Percentiles rank a stretch among this genome's conserved stretches.
Conservation (phyloP, 2,797 vertebrate species). For the Triplophysa bombifrons region DNA sequence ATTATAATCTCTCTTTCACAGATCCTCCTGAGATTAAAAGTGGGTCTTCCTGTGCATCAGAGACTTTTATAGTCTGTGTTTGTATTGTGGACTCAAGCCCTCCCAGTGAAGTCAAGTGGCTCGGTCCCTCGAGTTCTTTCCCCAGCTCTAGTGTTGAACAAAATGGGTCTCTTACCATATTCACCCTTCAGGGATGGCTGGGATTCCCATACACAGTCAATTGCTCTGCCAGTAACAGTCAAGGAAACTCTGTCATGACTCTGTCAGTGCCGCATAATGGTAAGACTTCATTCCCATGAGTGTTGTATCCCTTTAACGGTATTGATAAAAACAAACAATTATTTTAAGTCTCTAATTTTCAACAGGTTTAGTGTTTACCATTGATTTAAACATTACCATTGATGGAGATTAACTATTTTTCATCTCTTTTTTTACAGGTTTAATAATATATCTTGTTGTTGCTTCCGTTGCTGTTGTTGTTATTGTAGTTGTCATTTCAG, state of each 20-base stretch:
- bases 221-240: conserved; percentile 69
- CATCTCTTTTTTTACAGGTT: conserved; percentile 58
- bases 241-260: conserved; percentile 54
- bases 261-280: conserved; percentile 53
- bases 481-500: conserved; percentile 52
- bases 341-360: too few relatives aligned
- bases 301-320: too few relatives aligned
- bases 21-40: conserved; percentile 68
- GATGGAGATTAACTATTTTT: not conserved
- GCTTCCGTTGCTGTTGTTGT: conserved; percentile 35
- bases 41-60: conserved; percentile 62
- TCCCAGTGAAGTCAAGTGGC: conserved; percentile 60
- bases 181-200: conserved; percentile 45
- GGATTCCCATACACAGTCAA: conserved; percentile 50
- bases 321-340: too few relatives aligned
- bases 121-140: conserved; percentile 49
- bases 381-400: not conserved
- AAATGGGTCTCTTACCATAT: conserved; percentile 57
- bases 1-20: conserved; percentile 32
- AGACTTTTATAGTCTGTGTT: conserved; percentile 57
- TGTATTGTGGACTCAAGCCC: conserved; percentile 69
- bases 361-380: too few relatives aligned
- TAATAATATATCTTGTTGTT: conserved; percentile 46
- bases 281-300: conserved; percentile 55
- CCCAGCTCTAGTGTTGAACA: conserved; percentile 42